Conservation (phyloP, 2,113 vertebrate genomes). For the Lepus americanus region DNA sequence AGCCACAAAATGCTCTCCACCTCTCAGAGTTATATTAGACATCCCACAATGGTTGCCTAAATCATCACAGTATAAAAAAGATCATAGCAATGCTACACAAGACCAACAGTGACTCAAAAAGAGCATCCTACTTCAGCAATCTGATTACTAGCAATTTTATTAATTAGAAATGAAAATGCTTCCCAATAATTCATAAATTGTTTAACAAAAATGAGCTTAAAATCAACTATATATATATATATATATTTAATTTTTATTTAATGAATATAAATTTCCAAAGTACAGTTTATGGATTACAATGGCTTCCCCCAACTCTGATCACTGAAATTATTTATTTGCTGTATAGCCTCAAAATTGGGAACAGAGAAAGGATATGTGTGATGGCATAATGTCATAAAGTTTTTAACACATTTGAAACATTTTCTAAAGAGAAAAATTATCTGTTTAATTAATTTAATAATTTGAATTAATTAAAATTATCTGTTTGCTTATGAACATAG, state of each 20-base stretch:
- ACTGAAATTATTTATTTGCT: neutral
- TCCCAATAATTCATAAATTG: neutral
- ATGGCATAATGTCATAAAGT: neutral
- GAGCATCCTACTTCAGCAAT: neutral
- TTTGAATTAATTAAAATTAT: too few relatives aligned
- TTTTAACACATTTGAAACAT: neutral
- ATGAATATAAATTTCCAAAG: too few relatives aligned
- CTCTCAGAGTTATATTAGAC: neutral
- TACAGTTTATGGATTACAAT: too few relatives aligned
- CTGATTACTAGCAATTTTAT: neutral
- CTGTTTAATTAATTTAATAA: neutral
- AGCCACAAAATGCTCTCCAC: fast-evolving
- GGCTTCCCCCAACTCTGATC: too few relatives aligned
- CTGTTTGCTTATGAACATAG: neutral
- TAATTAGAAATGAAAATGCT: neutral
- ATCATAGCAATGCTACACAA: neutral
- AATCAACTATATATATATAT: neutral
- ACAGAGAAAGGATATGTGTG: neutral
- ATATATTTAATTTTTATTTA: too few relatives aligned
- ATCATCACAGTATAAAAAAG: neutral
- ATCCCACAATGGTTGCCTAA: neutral
- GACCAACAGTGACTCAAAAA: neutral
- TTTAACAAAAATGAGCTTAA: neutral
- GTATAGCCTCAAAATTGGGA: neutral
- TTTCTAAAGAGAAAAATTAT: neutral